Evolutionary conservation across 35 echinoderm and acorn worm genomes (phyloP).

Genomic region (Strongylocentrotus purpuratus): DNA sequence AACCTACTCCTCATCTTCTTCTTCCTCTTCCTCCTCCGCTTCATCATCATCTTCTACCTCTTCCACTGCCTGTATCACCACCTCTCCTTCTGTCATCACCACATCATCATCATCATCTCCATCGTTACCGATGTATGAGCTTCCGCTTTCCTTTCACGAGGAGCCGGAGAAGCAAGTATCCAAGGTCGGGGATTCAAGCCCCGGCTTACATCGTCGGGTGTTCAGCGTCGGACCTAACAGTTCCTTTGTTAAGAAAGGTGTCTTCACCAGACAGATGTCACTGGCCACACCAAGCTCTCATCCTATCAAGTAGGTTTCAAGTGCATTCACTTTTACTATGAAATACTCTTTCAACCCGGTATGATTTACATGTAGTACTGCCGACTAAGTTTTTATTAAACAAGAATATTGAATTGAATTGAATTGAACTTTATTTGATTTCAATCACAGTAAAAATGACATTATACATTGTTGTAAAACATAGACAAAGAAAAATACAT

Average conservation of each 20-base stretch:
- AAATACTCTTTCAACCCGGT: too few species aligned
- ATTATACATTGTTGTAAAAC: too few species aligned
- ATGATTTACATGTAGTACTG: too few species aligned
- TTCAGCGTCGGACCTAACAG: constrained; percentile 36
- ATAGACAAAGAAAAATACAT: too few species aligned
- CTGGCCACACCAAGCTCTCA: constrained; percentile 7
- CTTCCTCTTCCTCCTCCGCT: neutral
- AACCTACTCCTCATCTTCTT: neutral
- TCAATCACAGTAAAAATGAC: too few species aligned
- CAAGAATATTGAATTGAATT: too few species aligned
- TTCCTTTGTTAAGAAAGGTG: neutral
- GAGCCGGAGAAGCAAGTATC: constrained; percentile 14
- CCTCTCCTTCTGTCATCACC: neutral
- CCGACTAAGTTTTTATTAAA: too few species aligned
- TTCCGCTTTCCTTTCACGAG: neutral
- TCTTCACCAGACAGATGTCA: constrained; percentile 32
- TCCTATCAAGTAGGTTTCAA: constrained; percentile 37
- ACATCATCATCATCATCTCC: neutral
- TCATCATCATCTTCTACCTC: constrained; percentile 22
- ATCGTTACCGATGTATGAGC: neutral
- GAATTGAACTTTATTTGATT: too few species aligned
- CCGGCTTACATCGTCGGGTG: neutral
- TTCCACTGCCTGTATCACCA: neutral
- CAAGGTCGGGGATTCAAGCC: neutral
- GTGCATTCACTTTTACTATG: neutral